These are phyloP conservation scores for Rhadina sibilatrix DNA, from an alignment of 2,113 vertebrate species.

Conservation along the genomic window DNA sequence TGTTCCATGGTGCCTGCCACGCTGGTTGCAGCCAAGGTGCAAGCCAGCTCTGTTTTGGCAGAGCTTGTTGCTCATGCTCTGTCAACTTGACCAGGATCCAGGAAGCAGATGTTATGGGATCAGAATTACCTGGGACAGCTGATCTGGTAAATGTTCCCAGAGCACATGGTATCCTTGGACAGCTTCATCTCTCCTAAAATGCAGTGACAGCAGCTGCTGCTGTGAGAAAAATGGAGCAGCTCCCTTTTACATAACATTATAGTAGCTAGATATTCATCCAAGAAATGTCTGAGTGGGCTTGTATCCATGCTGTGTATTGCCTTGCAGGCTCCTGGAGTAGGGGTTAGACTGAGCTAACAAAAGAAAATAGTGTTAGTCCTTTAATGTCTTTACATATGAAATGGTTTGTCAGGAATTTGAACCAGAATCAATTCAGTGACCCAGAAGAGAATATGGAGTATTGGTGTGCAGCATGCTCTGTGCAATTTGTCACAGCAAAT, in stretches of 20 bases:
- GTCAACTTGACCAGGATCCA: neutral
- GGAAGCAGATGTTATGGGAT: neutral
- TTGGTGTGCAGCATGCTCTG: neutral
- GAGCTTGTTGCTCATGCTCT: neutral
- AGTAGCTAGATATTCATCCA: neutral
- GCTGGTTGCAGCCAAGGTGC: neutral
- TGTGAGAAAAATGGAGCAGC: neutral
- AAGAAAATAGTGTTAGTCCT: neutral
- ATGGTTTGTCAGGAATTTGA: slow-evolving; percentile 8
- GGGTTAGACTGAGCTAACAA: neutral
- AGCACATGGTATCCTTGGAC: neutral
- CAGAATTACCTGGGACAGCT: neutral
- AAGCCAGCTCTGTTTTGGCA: neutral
- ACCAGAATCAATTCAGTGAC: slow-evolving; percentile 27
- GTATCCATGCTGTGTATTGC: neutral
- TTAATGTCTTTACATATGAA: neutral
- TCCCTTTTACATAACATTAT: neutral
- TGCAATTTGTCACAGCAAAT: slow-evolving; percentile 1
- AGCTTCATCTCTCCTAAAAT: neutral
- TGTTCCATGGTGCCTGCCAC: accelerated
- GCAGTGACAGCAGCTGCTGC: neutral
- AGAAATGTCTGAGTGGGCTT: neutral
- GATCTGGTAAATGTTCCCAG: neutral
- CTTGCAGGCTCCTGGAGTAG: neutral
- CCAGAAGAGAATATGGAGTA: neutral